A percentile compares a stretch with the other conserved stretches of the same genome.
These are phyloP conservation scores for Coreoperca whiteheadi DNA, from an alignment of 2,113 vertebrate species.

Conservation along the genomic window DNA sequence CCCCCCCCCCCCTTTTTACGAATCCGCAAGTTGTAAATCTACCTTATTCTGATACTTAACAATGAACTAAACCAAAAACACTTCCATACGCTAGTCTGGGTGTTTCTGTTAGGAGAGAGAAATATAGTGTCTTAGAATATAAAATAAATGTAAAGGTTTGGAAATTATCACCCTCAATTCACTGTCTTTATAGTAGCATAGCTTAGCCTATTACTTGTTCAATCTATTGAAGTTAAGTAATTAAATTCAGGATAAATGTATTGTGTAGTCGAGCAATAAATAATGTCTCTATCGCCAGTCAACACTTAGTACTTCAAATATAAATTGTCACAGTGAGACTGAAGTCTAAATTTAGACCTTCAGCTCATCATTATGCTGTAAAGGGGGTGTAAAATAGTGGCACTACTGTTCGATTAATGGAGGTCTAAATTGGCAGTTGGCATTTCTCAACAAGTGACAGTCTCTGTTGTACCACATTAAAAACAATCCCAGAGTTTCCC, in stretches of 20 bases:
- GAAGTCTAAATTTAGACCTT: not conserved
- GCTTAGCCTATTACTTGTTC: not conserved
- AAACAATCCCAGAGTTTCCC: not conserved
- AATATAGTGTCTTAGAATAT: not conserved
- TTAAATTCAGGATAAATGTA: conserved; percentile 17
- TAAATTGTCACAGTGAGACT: conserved; percentile 10
- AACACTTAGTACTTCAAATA: not conserved
- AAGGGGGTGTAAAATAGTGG: conserved; percentile 4
- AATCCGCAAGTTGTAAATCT: conserved; percentile 4
- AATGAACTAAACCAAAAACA: not conserved
- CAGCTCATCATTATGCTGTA: not conserved
- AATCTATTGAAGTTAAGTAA: conserved; percentile 27
- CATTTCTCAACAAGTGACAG: conserved; percentile 8
- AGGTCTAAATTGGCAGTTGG: not conserved
- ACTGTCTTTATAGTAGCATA: not conserved
- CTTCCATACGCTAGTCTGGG: not conserved
- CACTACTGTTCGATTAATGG: conserved; percentile 15
- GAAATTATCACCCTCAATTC: conserved; percentile 8
- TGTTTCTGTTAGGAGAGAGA: not conserved
- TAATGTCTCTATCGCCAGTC: conserved; percentile 11
- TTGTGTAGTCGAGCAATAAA: conserved; percentile 18
- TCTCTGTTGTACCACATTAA: not conserved
- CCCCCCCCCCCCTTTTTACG: no score
- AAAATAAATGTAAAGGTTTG: conserved; percentile 23
- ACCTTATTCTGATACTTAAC: not conserved